Evolutionary conservation across 92 coral and sea anemone species (phyloP), one percentile per base, ranked within the genome.

Genomic region (Porites cylindrica): DNA sequence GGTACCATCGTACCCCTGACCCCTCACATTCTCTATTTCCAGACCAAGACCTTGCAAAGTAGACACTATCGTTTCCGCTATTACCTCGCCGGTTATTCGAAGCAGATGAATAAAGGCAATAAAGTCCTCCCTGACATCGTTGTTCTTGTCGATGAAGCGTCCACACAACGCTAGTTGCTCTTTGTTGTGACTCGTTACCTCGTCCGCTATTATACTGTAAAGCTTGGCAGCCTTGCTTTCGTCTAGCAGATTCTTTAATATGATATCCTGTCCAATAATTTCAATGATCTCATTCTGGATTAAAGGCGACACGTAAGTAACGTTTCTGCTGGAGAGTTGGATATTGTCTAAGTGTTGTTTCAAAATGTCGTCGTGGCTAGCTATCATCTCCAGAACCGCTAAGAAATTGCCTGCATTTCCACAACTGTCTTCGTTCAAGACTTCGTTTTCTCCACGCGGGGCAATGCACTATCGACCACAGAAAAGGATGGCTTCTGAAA

Each of bases 1-100:
- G 29, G 94, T 90, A 60, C 92, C 92, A 72, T 91, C 87, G 76
- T 91, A 91, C 43, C 90, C 88, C 77, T 91, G 89, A 43, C 89
- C 90, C 64, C 86, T 70, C 43, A 88, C 56, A 26, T 88, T 63
- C 67, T 64, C 79, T 16, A 87, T 47, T 52, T 77, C 86, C 58
- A 91, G 66, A 19, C 86, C 79, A 53, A n/a, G 53, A 59, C 68
- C 86, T 81, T 86, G 21, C 56, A 90, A 75, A 58, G 89, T 86
- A 16, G 78, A 68, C 56, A 78, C 76, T 29, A 86, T 86, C 12
- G 84, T 69, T 18, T 86, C 61, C 50, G 79, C 89, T 53, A 86
- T 67, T 23, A 70, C 89, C 38, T 69, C 47, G 14, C 84, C 89
- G 3, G 84, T 86, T 69, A 43, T 77, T 13, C 84, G 54, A 43